A percentile compares a stretch with the other conserved stretches of the same genome.
Evolutionary conservation across 2,888 invertebrate genomes (phyloP).

Genomic region (Tubulanus polymorphus): DNA sequence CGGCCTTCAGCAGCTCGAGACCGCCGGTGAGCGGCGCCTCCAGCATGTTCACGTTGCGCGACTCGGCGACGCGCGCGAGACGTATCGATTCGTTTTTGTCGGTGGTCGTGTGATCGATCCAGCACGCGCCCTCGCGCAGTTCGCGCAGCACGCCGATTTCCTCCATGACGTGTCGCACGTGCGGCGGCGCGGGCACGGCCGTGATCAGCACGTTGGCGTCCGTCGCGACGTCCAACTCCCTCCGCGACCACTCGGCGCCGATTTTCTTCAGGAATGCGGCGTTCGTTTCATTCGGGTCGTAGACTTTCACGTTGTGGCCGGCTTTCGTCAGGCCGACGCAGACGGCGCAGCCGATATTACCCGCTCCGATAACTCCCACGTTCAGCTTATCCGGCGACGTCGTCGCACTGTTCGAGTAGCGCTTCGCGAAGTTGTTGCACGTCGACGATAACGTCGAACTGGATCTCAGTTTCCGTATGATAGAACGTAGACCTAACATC

Average conservation of each 20-base stretch:
- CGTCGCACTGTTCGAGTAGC: background rate
- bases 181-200: slow-evolving; percentile 2
- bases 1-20: background rate
- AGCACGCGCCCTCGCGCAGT: background rate
- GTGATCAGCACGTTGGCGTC: background rate
- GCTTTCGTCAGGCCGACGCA: background rate
- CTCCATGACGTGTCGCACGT: slow-evolving; percentile 1
- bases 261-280: background rate
- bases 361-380: slow-evolving; percentile 1
- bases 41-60: background rate
- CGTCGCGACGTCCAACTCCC: background rate
- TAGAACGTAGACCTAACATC: too few species aligned
- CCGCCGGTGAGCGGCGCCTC: background rate
- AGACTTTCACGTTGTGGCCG: background rate
- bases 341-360: slow-evolving; percentile 2
- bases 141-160: background rate
- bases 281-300: background rate
- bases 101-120: slow-evolving; percentile 5
- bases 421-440: background rate
- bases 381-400: background rate
- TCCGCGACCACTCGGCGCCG: background rate
- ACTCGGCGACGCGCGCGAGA: background rate
- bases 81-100: background rate
- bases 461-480: too few species aligned
- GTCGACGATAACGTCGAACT: too few species aligned